Conservation (phyloP, 2,797 vertebrate genomes). For the Aeoliscus strigatus region DNA sequence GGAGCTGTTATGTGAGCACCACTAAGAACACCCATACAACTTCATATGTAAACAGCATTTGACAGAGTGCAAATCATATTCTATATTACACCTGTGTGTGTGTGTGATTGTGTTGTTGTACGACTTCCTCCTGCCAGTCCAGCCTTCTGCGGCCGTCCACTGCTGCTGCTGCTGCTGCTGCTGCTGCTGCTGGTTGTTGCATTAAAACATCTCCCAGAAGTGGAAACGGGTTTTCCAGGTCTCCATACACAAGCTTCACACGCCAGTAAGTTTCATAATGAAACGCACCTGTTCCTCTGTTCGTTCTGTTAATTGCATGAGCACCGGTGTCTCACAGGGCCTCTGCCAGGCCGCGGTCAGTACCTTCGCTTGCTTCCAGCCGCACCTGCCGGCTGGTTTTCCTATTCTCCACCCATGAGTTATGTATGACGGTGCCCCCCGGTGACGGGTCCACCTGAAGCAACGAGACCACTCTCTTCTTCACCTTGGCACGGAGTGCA, state of each 20-base stretch:
- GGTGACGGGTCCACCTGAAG: constrained; percentile 80
- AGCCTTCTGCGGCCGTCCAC: constrained; percentile 19
- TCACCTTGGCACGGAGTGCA: constrained; percentile 75
- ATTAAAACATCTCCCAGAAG: constrained; percentile 47
- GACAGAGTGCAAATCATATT: constrained; percentile 25
- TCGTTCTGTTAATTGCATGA: constrained; percentile 25
- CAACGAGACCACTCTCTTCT: constrained; percentile 78
- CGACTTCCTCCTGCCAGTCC: constrained; percentile 17
- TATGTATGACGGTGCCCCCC: constrained; percentile 78
- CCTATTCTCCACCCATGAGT: constrained; percentile 81
- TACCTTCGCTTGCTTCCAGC: constrained; percentile 74
- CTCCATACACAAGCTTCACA: constrained; percentile 22
- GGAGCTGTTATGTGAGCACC: constrained; percentile 44
- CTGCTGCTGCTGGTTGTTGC: constrained; percentile 33
- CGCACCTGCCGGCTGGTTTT: constrained; percentile 65
- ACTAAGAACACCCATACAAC: constrained; percentile 21
- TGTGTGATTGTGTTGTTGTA: constrained; percentile 11
- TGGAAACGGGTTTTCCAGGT: constrained; percentile 41
- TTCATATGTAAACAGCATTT: constrained; percentile 41
- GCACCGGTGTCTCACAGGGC: constrained; percentile 58
- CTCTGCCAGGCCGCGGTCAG: constrained; percentile 76
- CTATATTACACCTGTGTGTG: constrained; percentile 25
- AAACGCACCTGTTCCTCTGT: constrained; percentile 39
- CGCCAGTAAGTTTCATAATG: constrained; percentile 32
- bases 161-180: constrained; percentile 23